These are phyloP conservation scores for Stomorhina lunata DNA, from an alignment of 2,888 invertebrate species.

Conservation along the genomic window DNA sequence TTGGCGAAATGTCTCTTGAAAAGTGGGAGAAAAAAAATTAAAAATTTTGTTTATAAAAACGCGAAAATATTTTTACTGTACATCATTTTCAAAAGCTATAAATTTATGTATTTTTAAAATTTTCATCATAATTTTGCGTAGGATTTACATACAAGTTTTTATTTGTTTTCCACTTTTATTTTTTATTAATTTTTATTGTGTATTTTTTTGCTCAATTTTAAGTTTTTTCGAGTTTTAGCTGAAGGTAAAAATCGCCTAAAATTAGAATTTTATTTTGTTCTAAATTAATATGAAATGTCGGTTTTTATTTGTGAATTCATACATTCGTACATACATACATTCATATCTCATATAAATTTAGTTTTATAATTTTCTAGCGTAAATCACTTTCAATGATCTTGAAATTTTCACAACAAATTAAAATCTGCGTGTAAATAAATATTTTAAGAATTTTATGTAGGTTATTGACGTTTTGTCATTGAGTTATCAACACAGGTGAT, in stretches of 20 bases:
- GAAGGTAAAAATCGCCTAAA: constrained; percentile 16
- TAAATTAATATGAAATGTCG: constrained; percentile 7
- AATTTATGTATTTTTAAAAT: background rate
- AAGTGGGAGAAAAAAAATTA: constrained; percentile 5
- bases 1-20: background rate
- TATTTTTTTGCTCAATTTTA: too few species aligned
- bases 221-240: background rate
- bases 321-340: too few species aligned
- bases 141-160: background rate
- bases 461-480: constrained; percentile 22
- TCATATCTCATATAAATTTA: too few species aligned
- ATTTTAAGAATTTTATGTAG: background rate
- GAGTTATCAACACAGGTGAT: background rate
- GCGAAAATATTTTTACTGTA: background rate
- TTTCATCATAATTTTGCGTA: background rate
- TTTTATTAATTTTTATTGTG: too few species aligned
- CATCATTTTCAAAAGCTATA: background rate
- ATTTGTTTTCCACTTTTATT: background rate
- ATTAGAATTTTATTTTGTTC: constrained; percentile 11
- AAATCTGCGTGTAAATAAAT: background rate
- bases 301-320: background rate
- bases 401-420: constrained; percentile 14
- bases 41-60: constrained; percentile 13
- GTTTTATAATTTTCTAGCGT: constrained; percentile 11
- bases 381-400: constrained; percentile 48